These are phyloP conservation scores for Callyntrura guangdongensis DNA, from an alignment of 2,888 invertebrate genomes.

Conservation along the genomic window DNA sequence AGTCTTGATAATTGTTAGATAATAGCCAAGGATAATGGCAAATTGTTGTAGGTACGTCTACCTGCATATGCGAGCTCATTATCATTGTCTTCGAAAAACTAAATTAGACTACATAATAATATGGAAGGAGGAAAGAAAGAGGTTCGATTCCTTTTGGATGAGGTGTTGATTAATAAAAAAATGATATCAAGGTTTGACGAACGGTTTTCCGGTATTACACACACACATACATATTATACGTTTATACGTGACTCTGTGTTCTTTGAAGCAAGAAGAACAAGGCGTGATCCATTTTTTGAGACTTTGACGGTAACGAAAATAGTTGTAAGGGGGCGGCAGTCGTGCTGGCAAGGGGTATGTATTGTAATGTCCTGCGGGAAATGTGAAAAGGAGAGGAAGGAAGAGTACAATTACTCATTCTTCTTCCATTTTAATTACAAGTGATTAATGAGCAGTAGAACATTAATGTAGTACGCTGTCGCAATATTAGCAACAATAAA, in stretches of 20 bases:
- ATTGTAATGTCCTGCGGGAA: constrained; percentile 25
- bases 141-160: constrained; percentile 23
- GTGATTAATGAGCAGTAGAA: constrained; percentile 72
- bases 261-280: constrained; percentile 42
- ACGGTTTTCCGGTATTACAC: constrained; percentile 73
- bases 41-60: constrained; percentile 6
- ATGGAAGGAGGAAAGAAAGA: not conserved
- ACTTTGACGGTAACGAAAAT: constrained; percentile 27
- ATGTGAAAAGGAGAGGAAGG: constrained; percentile 40
- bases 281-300: constrained; percentile 53
- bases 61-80: constrained; percentile 12
- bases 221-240: not conserved
- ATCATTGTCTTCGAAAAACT: constrained; percentile 26
- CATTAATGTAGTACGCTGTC: not conserved
- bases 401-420: constrained; percentile 73
- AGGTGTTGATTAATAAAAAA: constrained; percentile 31
- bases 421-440: constrained; percentile 70
- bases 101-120: constrained; percentile 24
- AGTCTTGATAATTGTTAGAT: constrained; percentile 52
- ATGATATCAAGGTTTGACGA: constrained; percentile 73
- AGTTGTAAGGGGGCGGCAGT: constrained; percentile 42
- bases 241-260: not conserved
- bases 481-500: constrained; percentile 36
- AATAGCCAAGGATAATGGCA: constrained; percentile 52
- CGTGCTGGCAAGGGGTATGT: not conserved